Evolutionary conservation across 2,888 invertebrate species (phyloP).

Genomic region (Rutpela maculata): DNA sequence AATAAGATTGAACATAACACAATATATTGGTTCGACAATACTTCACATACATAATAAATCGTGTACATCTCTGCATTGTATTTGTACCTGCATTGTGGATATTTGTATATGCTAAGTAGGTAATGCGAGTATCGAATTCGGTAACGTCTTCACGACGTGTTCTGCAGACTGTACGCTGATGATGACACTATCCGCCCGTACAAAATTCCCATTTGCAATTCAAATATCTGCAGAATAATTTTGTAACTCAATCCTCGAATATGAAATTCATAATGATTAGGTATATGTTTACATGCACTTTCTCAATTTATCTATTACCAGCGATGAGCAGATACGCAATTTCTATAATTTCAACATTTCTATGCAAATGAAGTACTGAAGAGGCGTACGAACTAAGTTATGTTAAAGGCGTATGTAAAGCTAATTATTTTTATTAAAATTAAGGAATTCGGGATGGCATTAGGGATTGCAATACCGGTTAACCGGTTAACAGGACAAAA

Average conservation of each 20-base stretch:
- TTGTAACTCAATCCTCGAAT: not conserved
- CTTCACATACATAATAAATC: not conserved
- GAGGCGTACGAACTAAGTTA: too few relatives aligned
- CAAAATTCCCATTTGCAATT: not conserved
- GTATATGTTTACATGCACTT: too few relatives aligned
- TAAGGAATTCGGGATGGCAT: too few relatives aligned
- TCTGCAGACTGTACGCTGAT: not conserved
- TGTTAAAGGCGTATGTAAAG: too few relatives aligned
- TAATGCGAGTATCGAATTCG: not conserved
- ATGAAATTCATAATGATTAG: not conserved
- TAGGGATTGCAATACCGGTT: too few relatives aligned
- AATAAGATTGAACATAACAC: too few relatives aligned
- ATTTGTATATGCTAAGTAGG: not conserved
- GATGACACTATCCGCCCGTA: not conserved
- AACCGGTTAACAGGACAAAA: too few relatives aligned
- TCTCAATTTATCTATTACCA: too few relatives aligned
- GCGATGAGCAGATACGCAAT: too few relatives aligned
- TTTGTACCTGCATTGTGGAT: not conserved
- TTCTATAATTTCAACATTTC: too few relatives aligned
- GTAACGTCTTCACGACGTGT: not conserved
- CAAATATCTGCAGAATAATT: not conserved
- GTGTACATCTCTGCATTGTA: not conserved
- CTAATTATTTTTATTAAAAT: too few relatives aligned
- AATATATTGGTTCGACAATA: not conserved
- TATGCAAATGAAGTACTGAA: too few relatives aligned